These are phyloP conservation scores for Pelagia noctiluca DNA, from an alignment of 30 jellyfish, hydroid and myxozoan genomes.

Conservation along the genomic window DNA sequence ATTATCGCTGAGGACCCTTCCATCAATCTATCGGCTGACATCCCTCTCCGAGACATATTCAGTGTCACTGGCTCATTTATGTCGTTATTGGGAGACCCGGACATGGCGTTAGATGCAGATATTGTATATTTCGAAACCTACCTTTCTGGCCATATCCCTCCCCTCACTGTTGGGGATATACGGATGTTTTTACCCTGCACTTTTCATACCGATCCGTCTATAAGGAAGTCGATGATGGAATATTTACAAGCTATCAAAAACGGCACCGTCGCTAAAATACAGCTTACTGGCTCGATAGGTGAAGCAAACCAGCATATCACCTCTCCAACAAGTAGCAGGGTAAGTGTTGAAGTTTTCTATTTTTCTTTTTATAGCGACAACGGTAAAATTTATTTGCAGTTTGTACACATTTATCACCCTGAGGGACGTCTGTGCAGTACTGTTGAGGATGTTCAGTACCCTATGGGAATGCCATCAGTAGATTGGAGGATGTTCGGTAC, in stretches of 20 bases:
- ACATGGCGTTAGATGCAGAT: slow-evolving; percentile 77
- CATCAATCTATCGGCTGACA: slow-evolving; percentile 71
- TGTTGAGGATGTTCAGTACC: too few relatives aligned
- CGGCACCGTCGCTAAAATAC: slow-evolving; percentile 73
- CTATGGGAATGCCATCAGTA: too few relatives aligned
- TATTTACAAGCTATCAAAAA: slow-evolving; percentile 79
- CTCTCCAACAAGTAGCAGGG: slow-evolving; percentile 84
- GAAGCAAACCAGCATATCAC: slow-evolving; percentile 50
- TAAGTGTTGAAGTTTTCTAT: slow-evolving; percentile 1
- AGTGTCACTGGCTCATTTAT: slow-evolving; percentile 79
- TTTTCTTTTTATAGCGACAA: background rate
- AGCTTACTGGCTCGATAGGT: slow-evolving; percentile 61
- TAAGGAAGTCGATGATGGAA: slow-evolving; percentile 82
- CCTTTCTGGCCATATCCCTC: slow-evolving; percentile 79
- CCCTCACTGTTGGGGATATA: slow-evolving; percentile 84
- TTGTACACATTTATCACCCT: too few relatives aligned
- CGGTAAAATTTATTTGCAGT: background rate
- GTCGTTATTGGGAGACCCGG: slow-evolving; percentile 87
- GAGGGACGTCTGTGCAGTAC: too few relatives aligned
- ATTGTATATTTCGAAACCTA: slow-evolving; percentile 84
- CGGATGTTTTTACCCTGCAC: slow-evolving; percentile 81
- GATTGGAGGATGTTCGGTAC: too few relatives aligned
- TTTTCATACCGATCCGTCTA: slow-evolving; percentile 89
- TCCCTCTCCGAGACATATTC: slow-evolving; percentile 73
- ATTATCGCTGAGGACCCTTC: slow-evolving; percentile 79